These are phyloP conservation scores for Vireo griseus DNA, from an alignment of 2,797 vertebrate genomes.

Conservation along the genomic window DNA sequence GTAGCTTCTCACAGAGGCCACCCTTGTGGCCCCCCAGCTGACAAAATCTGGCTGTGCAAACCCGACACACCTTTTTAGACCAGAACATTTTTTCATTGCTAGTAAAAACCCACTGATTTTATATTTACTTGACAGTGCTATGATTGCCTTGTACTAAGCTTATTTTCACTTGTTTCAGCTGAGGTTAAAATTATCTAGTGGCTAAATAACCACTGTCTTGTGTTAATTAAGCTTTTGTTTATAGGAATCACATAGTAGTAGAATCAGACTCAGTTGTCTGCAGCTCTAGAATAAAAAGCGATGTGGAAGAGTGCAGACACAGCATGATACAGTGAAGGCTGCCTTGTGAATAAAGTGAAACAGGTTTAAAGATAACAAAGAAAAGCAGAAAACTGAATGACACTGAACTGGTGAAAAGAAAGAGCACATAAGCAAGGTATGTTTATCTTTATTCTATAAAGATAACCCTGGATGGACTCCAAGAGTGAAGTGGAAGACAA, in stretches of 20 bases:
- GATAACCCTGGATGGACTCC: not conserved
- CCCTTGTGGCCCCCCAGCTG: rapidly evolving
- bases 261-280: not conserved
- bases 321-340: not conserved
- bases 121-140: not conserved
- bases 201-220: not conserved
- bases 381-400: not conserved
- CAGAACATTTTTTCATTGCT: too few species aligned
- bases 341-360: not conserved
- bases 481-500: not conserved
- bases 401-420: not conserved
- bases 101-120: not conserved
- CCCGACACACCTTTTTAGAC: not conserved
- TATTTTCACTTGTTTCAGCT: not conserved
- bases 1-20: not conserved
- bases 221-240: not conserved
- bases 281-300: not conserved
- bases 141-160: not conserved
- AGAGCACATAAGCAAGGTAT: not conserved
- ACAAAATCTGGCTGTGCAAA: not conserved
- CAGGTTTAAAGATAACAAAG: not conserved
- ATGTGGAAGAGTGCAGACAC: not conserved
- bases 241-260: not conserved
- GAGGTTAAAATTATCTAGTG: rapidly evolving
- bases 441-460: not conserved